Evolutionary conservation across 2,113 vertebrate genomes (phyloP).

Genomic region (Brevimyrus niger): DNA sequence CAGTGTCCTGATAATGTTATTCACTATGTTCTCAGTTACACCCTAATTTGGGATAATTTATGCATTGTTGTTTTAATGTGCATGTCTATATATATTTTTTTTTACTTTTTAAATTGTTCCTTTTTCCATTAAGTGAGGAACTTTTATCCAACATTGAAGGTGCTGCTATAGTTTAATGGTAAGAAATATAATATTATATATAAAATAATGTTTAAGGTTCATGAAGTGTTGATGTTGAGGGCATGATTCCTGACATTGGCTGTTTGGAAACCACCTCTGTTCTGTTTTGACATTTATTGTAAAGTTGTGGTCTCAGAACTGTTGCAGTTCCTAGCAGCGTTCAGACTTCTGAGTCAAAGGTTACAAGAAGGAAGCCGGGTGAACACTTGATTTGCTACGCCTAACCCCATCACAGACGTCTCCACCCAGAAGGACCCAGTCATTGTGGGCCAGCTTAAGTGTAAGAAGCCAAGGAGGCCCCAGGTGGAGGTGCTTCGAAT

Average conservation of each 20-base stretch:
- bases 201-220: constrained; percentile 4
- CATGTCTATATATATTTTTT: constrained; percentile 6
- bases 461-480: not conserved
- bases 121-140: constrained; percentile 40
- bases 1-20: constrained; percentile 12
- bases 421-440: not conserved
- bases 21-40: not conserved
- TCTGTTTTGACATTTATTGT: not conserved
- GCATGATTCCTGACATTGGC: not conserved
- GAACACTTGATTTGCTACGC: not conserved
- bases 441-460: not conserved
- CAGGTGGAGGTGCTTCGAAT: not conserved
- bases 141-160: constrained; percentile 42
- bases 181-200: constrained; percentile 39
- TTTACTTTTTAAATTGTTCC: constrained; percentile 27
- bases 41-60: constrained; percentile 3
- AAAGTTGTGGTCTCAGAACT: not conserved
- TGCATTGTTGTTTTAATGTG: constrained; percentile 20
- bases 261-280: not conserved
- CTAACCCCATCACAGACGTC: not conserved
- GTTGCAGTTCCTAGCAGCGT: not conserved
- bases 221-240: not conserved
- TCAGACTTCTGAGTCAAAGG: not conserved
- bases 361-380: not conserved
- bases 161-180: constrained; percentile 49